Percentiles rank a stretch among this genome's conserved stretches.
Evolutionary conservation across 2,888 invertebrate species (phyloP).

Genomic region (Cepaea hortensis): DNA sequence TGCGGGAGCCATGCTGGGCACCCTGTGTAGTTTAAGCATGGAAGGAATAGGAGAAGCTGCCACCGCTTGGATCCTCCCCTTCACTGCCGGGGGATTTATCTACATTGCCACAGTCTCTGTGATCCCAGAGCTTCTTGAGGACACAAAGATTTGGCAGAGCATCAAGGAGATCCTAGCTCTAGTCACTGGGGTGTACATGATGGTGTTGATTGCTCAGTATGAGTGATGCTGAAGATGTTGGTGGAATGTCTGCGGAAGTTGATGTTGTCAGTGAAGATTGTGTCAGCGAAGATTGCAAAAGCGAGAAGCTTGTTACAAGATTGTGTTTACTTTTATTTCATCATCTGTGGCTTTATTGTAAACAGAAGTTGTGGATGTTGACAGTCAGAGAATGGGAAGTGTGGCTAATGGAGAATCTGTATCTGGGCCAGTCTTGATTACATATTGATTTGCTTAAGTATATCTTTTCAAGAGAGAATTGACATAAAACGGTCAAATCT

Average conservation of each 20-base stretch:
- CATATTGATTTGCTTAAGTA: not conserved
- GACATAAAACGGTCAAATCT: too few species aligned
- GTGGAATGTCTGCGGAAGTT: not conserved
- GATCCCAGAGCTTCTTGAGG: constrained; percentile 95
- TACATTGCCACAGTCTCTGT: constrained; percentile 99
- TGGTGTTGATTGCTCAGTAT: constrained; percentile 92
- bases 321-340: not conserved
- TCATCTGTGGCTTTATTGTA: not conserved
- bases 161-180: constrained; percentile 92
- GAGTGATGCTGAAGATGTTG: constrained; percentile 77
- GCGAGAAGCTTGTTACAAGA: not conserved
- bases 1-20: constrained; percentile 94
- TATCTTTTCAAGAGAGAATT: not conserved
- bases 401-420: not conserved
- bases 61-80: constrained; percentile 89
- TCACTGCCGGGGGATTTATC: constrained; percentile 98
- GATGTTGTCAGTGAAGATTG: not conserved
- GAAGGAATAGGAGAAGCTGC: constrained; percentile 81
- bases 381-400: not conserved
- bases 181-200: constrained; percentile 92
- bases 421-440: not conserved
- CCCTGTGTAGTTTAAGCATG: constrained; percentile 88
- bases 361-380: too few species aligned
- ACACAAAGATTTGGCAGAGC: constrained; percentile 90
- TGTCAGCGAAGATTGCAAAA: not conserved